Evolutionary conservation across 2,797 vertebrate species (phyloP).

Genomic region (Enteromius viviparus): DNA sequence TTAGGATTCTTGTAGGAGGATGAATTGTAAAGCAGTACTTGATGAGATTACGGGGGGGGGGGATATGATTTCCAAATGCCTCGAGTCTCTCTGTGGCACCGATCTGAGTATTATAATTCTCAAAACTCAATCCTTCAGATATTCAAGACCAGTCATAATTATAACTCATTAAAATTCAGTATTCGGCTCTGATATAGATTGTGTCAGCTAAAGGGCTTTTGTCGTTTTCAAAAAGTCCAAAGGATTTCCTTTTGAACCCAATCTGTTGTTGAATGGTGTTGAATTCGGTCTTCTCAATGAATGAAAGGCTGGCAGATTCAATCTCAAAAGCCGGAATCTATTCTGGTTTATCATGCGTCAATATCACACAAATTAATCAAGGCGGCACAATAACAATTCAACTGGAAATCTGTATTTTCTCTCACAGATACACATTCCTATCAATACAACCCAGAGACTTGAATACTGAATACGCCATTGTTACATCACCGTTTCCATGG

Average conservation of each 20-base stretch:
- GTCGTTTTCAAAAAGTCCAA: constrained; percentile 20
- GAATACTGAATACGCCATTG: background rate
- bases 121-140: constrained; percentile 15
- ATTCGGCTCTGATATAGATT: constrained; percentile 33
- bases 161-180: constrained; percentile 44
- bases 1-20: constrained; percentile 4
- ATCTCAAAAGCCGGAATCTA: constrained; percentile 23
- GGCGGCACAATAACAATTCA: background rate
- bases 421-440: background rate
- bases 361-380: background rate
- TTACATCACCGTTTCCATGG: constrained; percentile 34
- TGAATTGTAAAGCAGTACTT: constrained; percentile 14
- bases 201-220: constrained; percentile 18
- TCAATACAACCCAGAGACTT: background rate
- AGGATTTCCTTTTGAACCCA: constrained; percentile 10
- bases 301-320: background rate
- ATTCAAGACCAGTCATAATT: constrained; percentile 28
- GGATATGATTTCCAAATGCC: background rate
- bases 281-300: background rate
- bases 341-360: background rate
- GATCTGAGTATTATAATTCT: constrained; percentile 16
- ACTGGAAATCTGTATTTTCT: constrained; percentile 3
- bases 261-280: constrained; percentile 17
- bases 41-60: background rate
- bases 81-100: background rate